phyloP scores from a whole-genome alignment of 2,797 vertebrate genomes.

The Xenentodon cancila region DNA sequence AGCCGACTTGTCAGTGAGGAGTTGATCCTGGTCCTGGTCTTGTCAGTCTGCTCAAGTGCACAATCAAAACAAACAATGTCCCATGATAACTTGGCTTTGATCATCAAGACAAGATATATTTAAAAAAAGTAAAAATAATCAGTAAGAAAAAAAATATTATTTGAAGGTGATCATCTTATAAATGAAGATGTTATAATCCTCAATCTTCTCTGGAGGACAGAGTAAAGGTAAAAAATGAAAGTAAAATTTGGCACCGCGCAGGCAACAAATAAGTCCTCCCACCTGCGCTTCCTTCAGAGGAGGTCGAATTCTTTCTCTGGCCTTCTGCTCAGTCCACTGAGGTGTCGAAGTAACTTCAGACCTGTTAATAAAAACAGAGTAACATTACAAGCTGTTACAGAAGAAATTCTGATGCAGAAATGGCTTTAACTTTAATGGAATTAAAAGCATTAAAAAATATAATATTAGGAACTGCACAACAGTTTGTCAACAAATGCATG shows the following conservation, averaged over 20 bases:
- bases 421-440: no score
- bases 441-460: no score
- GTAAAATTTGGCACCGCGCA: neutral
- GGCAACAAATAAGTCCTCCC: slow-evolving; percentile 22
- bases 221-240: neutral
- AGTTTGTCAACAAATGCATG: no score
- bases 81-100: neutral
- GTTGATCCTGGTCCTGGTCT: slow-evolving; percentile 58
- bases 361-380: slow-evolving; percentile 71
- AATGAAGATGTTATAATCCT: slow-evolving; percentile 20
- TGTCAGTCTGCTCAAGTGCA: slow-evolving; percentile 66
- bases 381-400: slow-evolving; percentile 39
- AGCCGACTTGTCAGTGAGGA: slow-evolving; percentile 37
- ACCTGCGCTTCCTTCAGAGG: slow-evolving; percentile 83
- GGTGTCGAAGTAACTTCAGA: slow-evolving; percentile 72
- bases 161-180: slow-evolving; percentile 15
- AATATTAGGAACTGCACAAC: no score
- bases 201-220: neutral
- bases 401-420: no score
- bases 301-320: slow-evolving; percentile 75
- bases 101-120: neutral
- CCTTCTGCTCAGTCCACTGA: slow-evolving; percentile 73
- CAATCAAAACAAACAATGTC: neutral
- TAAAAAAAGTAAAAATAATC: neutral
- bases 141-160: neutral